Base-by-base conservation (phyloP, 2,888 invertebrate species). In the Drosophila acutilabella region DNA sequence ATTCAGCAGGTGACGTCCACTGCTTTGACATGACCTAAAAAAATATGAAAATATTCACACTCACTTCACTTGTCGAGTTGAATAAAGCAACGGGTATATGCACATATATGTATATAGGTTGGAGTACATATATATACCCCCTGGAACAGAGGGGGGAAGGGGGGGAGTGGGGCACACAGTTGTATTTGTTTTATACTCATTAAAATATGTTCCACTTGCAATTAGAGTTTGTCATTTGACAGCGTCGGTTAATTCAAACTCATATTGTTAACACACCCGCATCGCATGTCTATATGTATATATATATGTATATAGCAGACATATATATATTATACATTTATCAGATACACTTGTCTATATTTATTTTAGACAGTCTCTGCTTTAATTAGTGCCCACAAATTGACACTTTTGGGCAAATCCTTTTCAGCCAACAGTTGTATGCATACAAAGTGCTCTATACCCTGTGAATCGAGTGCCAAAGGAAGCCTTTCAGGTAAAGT, bases 141-240 rank as follows among this genome's bases (percentile, higher is more conserved):
- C 30, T 0, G 30, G 8, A 26, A 26, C 7, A 26, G 26, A 0
- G 7, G 30, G 0, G 7, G 30, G 36, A 36, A 13, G 5, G 0
- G 26, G 36, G 7, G 36, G 8, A 30, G 30, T 2, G 30, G 30
- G 4, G 8, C 4, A 11, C 13, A 36, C 13, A 36, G 13, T 36
- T 36, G 36, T 36, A 36, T 36, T 36, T 36, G 36, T 36, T 11
- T 4, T 61, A 52, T 61, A 61, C 51, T 84, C 84, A 85, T 85
- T 85, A 85, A 85, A 85, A 85, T 74, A 69, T 74, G 85, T 85
- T 71, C 76, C 87, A 78, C 76, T 80, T 80, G 87, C 84, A 85
- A 85, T 85, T 85, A 85, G 74, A 88, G 84, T 86, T 81, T 88
- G 84, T 83, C 87, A 88, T 77, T 88, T 88, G 87, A 41, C 82